A percentile compares a stretch with the other conserved stretches of the same genome.
Evolutionary conservation across 2,797 vertebrate genomes (phyloP).

Genomic region (Platalea minor): DNA sequence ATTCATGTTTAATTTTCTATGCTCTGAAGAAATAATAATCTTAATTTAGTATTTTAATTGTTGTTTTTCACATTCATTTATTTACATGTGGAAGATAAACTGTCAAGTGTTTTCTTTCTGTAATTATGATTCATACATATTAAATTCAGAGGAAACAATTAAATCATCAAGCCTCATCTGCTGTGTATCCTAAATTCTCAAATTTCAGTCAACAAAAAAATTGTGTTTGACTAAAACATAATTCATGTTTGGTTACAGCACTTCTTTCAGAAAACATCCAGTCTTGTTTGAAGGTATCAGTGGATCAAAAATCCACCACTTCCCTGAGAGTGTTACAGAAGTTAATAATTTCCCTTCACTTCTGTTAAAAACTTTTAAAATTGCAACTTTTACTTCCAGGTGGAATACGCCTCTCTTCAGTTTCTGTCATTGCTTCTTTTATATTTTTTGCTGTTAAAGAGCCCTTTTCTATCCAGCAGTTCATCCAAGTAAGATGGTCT

Average conservation of each 20-base stretch:
- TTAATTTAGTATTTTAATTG: not conserved
- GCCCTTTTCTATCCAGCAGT: not conserved
- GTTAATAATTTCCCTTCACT: not conserved
- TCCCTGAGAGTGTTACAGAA: not conserved
- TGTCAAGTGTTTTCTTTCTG: not conserved
- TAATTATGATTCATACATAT: not conserved
- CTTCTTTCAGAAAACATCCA: not conserved
- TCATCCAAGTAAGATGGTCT: not conserved
- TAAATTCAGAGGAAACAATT: conserved; percentile 10
- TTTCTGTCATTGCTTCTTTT: not conserved
- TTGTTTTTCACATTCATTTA: not conserved
- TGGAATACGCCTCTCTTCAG: not conserved
- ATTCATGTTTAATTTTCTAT: not conserved
- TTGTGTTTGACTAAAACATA: not conserved
- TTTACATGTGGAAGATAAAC: not conserved
- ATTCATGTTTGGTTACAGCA: not conserved
- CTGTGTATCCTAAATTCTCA: not conserved
- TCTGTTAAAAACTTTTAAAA: not conserved
- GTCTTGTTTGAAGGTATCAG: not conserved
- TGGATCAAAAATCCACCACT: not conserved
- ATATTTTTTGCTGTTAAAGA: not conserved
- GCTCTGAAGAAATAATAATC: not conserved
- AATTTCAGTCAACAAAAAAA: not conserved
- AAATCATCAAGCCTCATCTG: not conserved
- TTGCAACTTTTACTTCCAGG: not conserved